These are phyloP conservation scores for Volucella inanis DNA, from an alignment of 2,888 invertebrate species.

Conservation along the genomic window DNA sequence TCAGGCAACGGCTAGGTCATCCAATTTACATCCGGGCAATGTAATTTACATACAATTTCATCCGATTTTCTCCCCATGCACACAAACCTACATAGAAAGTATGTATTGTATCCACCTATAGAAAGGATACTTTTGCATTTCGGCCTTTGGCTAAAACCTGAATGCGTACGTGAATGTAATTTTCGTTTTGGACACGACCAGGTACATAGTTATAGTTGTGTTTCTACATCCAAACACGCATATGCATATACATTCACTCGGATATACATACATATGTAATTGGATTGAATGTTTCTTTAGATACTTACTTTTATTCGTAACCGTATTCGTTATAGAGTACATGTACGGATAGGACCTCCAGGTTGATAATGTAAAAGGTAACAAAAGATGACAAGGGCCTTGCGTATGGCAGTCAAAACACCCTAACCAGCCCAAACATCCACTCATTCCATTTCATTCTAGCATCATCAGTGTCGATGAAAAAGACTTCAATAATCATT, in stretches of 20 bases:
- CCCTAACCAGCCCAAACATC: conserved; percentile 1
- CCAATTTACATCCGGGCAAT: conserved; percentile 73
- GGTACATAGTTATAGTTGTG: too few species aligned
- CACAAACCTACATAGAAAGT: conserved; percentile 2
- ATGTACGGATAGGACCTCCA: conserved; percentile 1
- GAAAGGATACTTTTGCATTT: conserved; percentile 66
- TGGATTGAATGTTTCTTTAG: conserved; percentile 32
- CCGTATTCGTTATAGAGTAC: neutral
- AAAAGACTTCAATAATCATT: conserved; percentile 74
- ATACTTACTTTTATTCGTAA: neutral
- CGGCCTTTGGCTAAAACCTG: conserved; percentile 65
- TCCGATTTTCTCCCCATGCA: conserved; percentile 55
- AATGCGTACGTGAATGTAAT: conserved; percentile 72
- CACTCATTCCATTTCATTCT: conserved; percentile 5
- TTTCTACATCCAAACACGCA: too few species aligned
- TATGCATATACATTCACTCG: too few species aligned
- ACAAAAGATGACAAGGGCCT: conserved; percentile 50
- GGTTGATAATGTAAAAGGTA: conserved; percentile 72
- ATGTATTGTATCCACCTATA: conserved; percentile 19
- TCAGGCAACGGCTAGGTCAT: conserved; percentile 71
- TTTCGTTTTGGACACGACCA: conserved; percentile 52
- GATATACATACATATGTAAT: too few species aligned
- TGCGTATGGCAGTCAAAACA: conserved; percentile 30
- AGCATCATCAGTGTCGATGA: conserved; percentile 50
- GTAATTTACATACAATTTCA: conserved; percentile 74